Evolutionary conservation across 1,140 invertebrate genomes (phyloP).

Genomic region (Arion vulgaris): DNA sequence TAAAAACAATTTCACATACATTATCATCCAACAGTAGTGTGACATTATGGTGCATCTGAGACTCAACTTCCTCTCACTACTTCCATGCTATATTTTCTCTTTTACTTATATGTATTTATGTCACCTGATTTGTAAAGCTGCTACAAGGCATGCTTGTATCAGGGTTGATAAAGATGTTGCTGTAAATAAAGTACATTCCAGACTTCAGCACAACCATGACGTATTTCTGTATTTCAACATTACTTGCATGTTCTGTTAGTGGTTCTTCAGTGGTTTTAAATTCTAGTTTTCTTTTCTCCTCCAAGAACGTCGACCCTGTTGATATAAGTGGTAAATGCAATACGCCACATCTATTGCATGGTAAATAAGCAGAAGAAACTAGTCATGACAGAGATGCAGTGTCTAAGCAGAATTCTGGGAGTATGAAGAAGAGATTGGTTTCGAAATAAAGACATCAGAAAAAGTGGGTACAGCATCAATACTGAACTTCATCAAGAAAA

Average conservation of each 20-base stretch:
- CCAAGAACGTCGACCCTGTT: not conserved
- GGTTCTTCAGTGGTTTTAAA: not conserved
- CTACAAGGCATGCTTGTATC: not conserved
- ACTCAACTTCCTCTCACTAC: too few species aligned
- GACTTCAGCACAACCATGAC: not conserved
- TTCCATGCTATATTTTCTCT: too few species aligned
- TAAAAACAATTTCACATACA: too few species aligned
- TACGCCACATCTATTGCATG: too few species aligned
- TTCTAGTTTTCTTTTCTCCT: not conserved
- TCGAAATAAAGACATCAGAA: not conserved
- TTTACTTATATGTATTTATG: not conserved
- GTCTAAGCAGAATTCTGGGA: too few species aligned
- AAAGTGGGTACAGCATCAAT: not conserved
- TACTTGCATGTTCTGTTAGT: not conserved
- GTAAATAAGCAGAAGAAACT: too few species aligned
- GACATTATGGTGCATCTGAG: too few species aligned
- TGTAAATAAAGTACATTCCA: slow-evolving; percentile 6
- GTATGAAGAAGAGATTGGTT: too few species aligned
- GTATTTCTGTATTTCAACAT: not conserved
- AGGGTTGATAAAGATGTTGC: not conserved
- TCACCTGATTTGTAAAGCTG: not conserved
- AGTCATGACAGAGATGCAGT: too few species aligned
- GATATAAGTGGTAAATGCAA: too few species aligned
- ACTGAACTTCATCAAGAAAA: too few species aligned
- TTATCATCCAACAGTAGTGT: too few species aligned